Base-by-base conservation (phyloP, 2,113 vertebrate species). In the Rhea americana region DNA sequence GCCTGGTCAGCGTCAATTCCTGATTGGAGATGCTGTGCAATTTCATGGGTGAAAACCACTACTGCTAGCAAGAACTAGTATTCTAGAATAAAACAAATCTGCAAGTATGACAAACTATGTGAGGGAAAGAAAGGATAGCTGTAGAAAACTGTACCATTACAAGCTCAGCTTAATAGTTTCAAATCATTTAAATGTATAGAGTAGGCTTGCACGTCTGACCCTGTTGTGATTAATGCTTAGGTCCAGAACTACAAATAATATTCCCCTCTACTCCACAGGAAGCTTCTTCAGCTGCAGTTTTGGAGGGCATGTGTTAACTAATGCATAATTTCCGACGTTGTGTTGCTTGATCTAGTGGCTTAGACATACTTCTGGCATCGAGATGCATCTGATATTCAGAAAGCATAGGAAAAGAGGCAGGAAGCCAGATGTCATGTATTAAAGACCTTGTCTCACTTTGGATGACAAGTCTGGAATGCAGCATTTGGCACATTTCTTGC, bases 201-300 rank as follows among this genome's bases (percentile, higher is more conserved):
- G 22, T 82, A 87, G 92, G 15, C 76, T 82, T 84, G 32, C 28
- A 62, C 51, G 48, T 85, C 78, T 93, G 95, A 93, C 95, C 72
- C 94, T 93, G 91, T 48, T 82, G 73, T 95, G 92, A 95, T 93
- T 95, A 94, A 97, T 94, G 73, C 73, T 89, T 65, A 87, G 81
- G 82, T 90, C 82, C 81, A 62, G 62, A 82, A 68, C 79, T 90
- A 86, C 94, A 92, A 96, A 96, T 90, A 91, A 94, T 86, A 93
- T 82, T 93, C 70, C 47, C 76, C 82, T 87, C 67, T 92, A 43
- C 88, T 83, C 83, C 9, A 8, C 95, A 55, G 91, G 81, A 90
- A 82, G 67, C 50, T 95, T 95, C 76, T 70, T 66, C 85, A 68
- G 48, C 55, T 74, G 85, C 85, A 41, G 21, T 66, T 93, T 84